Base-by-base conservation (phyloP, 2,113 vertebrate genomes). In the Felis chaus region DNA sequence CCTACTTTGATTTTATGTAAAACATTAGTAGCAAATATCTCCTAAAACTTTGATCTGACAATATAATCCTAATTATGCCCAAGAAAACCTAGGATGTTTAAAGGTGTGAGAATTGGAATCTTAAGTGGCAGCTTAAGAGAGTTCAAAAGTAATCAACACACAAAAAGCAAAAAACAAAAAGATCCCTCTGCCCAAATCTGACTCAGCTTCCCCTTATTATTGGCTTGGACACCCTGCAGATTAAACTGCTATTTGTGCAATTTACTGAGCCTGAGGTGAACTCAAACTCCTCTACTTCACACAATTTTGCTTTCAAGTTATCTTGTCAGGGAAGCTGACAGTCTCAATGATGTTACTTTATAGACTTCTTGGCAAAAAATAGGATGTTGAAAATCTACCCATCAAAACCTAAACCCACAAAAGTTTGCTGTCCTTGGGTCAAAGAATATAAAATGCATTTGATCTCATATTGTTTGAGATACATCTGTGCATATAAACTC, bases 321-420 rank as follows among this genome's bases (percentile, higher is more conserved):
- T 86, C 96, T 85, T 98, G 76, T 97, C 89, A 89, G 48, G 65
- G 33, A 97, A 80, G 90, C 81, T 97, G 96, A 97, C 97, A 98
- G 90, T 90, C 85, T 97, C 97, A 92, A 66, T 96, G 87, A 94
- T 97, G 82, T 84, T 95, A 41, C 93, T 95, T 95, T 97, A 97
- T 97, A 98, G 91, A 73, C 91, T 33, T 66, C 41, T 96, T 80
- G 81, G 95, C 79, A 95, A 97, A 97, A 97, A 97, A 97, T 76
- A 93, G 55, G 73, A 97, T 97, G 73, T 96, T 63, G 53, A 95
- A 97, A 97, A 98, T 96, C 71, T 95, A 92, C 91, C 79, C 89
- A 92, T 97, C 79, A 96, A 89, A 97, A 95, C 81, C 71, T 78
- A 97, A 98, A 71, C 39, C 73, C 88, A 91, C 79, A 93, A 96